Base-by-base conservation (phyloP, 2,888 invertebrate species). In the Microchrysa polita region DNA sequence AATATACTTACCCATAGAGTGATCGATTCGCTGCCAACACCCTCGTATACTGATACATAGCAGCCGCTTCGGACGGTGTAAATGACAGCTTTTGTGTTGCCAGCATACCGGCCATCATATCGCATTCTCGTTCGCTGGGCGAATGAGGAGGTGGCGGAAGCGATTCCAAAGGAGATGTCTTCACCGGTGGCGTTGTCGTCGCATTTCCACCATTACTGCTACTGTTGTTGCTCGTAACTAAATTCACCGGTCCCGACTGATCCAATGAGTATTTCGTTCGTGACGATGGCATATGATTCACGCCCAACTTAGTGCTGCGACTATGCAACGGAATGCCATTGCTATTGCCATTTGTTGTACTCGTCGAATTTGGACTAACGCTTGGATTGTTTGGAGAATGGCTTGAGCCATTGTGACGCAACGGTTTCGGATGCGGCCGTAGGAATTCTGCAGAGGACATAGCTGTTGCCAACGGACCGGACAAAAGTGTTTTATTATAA, bases 221-320 rank as follows among this genome's bases (percentile, higher is more conserved):
- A 61, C 59, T 73, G 53, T 77, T 78, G 72, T 79, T 78, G 42
- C 75, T 78, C 74, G 79, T 80, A 76, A 77, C 81, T 75, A 81
- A 78, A 77, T 81, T 81, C 27, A 81, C 80, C 60, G 81, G 80
- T 27, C 79, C 79, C 71, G 78, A 77, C 76, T 81, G 81, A 73
- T 78, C 78, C 67, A 74, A 67, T 73, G 67, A 52, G 69, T 76
- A 77, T 74, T 77, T 77, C 76, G 77, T 76, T 22, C 74, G 69
- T 23, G 75, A 67, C 27, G 76, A 63, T 57, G 74, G 67, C 10
- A 40, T 10, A 22, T 61, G 34, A 60, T 59, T 74, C 78, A 77
- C 16, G 23, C 74, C 74, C 71, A 57, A 72, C 61, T 77, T 71
- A 76, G 72, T 73, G 76, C 65, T 61, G 52, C 75, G 69, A 73